phyloP scores from a whole-genome alignment of 2,888 invertebrate genomes.

The Patella pellucida region DNA sequence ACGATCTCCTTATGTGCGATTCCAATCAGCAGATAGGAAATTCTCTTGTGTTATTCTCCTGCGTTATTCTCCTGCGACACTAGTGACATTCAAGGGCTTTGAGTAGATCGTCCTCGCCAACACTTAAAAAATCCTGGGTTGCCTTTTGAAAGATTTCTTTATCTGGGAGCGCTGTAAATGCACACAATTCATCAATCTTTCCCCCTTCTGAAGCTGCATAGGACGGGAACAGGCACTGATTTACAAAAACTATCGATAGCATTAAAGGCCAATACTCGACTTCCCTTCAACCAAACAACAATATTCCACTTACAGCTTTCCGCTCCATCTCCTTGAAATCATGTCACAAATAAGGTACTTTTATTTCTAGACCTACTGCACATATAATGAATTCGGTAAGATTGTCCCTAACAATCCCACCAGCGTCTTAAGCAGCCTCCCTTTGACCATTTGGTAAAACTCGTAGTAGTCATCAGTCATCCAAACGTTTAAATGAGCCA shows the following conservation, averaged over 20 bases:
- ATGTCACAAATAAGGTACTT: conserved; percentile 14
- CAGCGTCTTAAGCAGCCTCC: no score
- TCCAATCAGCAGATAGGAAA: neutral
- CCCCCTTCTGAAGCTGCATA: neutral
- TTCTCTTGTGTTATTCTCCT: conserved; percentile 1
- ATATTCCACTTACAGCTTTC: conserved; percentile 1
- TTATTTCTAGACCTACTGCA: conserved; percentile 16
- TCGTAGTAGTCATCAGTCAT: no score
- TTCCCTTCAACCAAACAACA: no score
- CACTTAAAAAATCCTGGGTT: conserved; percentile 9
- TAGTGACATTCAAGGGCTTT: conserved; percentile 12
- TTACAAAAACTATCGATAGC: no score
- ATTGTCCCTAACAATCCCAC: no score
- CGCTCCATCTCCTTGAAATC: conserved; percentile 7
- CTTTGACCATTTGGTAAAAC: no score
- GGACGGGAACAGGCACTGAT: no score
- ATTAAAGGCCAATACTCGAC: no score
- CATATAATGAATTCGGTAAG: conserved; percentile 14
- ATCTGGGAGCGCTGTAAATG: conserved; percentile 1
- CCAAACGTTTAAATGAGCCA: no score
- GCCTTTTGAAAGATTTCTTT: conserved; percentile 13
- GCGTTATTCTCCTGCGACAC: conserved; percentile 5
- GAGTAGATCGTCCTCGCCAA: conserved; percentile 7
- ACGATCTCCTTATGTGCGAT: no score
- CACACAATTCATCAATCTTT: neutral